phyloP scores from a whole-genome alignment of 2,888 invertebrate genomes.

The Andrena bicolor region DNA sequence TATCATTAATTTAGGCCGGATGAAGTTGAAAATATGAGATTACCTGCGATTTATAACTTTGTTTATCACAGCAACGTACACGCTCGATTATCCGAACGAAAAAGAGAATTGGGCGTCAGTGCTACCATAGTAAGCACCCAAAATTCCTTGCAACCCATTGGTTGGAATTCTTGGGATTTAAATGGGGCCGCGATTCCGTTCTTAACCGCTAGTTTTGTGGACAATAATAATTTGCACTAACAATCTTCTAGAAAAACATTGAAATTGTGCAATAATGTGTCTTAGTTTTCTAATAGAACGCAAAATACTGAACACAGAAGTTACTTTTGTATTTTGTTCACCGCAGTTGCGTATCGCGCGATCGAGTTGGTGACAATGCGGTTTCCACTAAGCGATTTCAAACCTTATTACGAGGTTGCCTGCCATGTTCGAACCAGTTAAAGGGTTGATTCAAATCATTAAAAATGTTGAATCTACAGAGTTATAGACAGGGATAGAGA shows the following conservation, averaged over 20 bases:
- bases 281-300: not conserved
- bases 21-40: conserved; percentile 69
- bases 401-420: no score
- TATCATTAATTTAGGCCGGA: conserved; percentile 34
- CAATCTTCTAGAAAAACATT: not conserved
- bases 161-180: conserved; percentile 8
- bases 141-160: conserved; percentile 17
- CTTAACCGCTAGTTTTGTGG: conserved; percentile 7
- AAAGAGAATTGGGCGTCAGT: conserved; percentile 69
- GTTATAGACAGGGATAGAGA: no score
- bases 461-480: no score
- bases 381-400: no score
- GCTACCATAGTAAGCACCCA: conserved; percentile 40
- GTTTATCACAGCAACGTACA: conserved; percentile 78
- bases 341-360: no score
- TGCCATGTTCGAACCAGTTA: no score
- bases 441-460: no score
- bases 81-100: conserved; percentile 73
- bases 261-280: not conserved
- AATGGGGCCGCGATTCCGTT: not conserved
- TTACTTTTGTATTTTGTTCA: not conserved
- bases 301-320: not conserved
- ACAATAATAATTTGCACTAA: conserved; percentile 6
- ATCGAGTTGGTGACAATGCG: no score
- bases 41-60: conserved; percentile 82